Conservation (phyloP, 2,797 vertebrate species). For the Acanthurus tractus region DNA sequence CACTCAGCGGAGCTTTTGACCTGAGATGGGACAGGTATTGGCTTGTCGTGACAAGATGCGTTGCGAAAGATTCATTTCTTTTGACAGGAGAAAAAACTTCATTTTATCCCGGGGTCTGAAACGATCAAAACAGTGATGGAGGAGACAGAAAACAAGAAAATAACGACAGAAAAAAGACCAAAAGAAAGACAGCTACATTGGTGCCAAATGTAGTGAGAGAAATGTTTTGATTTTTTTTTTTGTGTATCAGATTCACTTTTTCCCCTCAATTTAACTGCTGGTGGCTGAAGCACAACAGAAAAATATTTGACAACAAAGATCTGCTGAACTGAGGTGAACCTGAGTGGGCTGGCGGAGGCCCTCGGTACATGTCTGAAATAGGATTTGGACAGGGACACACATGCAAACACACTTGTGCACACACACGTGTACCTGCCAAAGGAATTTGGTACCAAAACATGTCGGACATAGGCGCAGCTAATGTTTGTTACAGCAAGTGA, state of each 20-base stretch:
- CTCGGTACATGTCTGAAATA: conserved; percentile 41
- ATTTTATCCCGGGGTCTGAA: conserved; percentile 30
- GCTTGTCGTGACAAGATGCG: neutral
- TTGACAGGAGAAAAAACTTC: conserved; percentile 22
- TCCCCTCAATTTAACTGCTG: conserved; percentile 64
- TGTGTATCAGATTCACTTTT: conserved; percentile 41
- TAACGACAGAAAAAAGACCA: conserved; percentile 29
- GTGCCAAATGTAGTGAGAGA: conserved; percentile 39
- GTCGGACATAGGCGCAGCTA: conserved; percentile 9
- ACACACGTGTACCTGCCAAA: neutral
- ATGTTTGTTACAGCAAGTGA: conserved; percentile 31
- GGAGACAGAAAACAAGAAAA: conserved; percentile 11
- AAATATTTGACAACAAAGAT: conserved; percentile 50
- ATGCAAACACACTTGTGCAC: neutral
- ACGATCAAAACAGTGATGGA: conserved; percentile 15
- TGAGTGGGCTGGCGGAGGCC: conserved; percentile 27
- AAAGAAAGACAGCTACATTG: conserved; percentile 37
- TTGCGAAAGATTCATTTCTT: conserved; percentile 21
- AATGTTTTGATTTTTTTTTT: conserved; percentile 30
- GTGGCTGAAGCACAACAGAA: conserved; percentile 38
- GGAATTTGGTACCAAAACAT: conserved; percentile 9
- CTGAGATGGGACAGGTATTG: neutral
- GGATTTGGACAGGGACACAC: conserved; percentile 22
- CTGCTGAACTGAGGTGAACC: conserved; percentile 50
- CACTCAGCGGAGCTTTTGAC: neutral